Base-by-base conservation (phyloP, 2,113 vertebrate genomes). In the Phalacrocorax carbo region DNA sequence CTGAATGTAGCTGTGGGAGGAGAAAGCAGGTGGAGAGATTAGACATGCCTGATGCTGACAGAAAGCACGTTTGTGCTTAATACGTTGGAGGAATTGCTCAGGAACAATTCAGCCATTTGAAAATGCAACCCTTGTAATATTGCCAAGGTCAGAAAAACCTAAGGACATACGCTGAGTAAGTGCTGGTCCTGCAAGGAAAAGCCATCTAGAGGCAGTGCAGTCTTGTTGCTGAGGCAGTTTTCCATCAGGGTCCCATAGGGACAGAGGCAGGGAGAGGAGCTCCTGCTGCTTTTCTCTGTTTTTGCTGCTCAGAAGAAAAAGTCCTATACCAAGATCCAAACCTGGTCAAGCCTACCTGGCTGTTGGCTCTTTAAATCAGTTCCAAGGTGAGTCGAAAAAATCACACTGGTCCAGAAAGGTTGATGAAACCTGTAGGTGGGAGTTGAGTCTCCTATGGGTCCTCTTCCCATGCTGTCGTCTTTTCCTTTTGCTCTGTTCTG, bases 131-230 rank as follows among this genome's bases (percentile, higher is more conserved):
- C 80, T 55, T 83, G 75, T 87, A 70, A 42, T 79, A 52, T 19
- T 92, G 78, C 57, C 95, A 96, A 84, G 82, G 90, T 97, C 90
- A 89, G 90, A 93, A 77, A 68, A 57, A 55, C 22, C 32, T 40
- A 38, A 96, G 78, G 29, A 84, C 85, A 82, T 68, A 13, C 1
- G 0, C 77, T 88, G 82, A 94, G 54, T 82, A 86, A 79, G 61
- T 75, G 51, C 84, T 86, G 42, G 36, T 54, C 70, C 80, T 77
- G 64, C 55, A 73, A 64, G 54, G 36, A 72, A 68, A 79, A 94
- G 23, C 60, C 42, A 27, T 72, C 76, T n/a, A 71, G 57, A 69
- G 65, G 51, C 30, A 82, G 44, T 3, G 1, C 12, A 16, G 40
- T 42, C 3, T 0, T 51, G 71, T 32, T 44, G 36, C 69, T 2